phyloP scores from a whole-genome alignment of 2,888 invertebrate species.

The Geotrupes spiniger region DNA sequence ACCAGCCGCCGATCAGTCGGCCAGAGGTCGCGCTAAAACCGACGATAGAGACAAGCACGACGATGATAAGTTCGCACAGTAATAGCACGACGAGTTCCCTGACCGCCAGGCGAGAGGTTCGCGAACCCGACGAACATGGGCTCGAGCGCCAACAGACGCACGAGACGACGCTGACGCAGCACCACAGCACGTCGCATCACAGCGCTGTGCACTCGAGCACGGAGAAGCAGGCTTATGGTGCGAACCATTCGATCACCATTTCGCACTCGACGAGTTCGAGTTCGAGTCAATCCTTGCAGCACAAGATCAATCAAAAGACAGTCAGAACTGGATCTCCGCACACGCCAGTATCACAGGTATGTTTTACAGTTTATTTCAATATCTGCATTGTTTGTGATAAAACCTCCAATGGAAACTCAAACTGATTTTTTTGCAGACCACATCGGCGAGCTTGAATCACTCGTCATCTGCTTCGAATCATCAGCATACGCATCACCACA shows the following conservation, averaged over 20 bases:
- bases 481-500: slow-evolving; percentile 68
- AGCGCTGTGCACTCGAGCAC: slow-evolving; percentile 64
- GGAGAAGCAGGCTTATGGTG: slow-evolving; percentile 56
- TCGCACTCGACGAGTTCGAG: slow-evolving; percentile 67
- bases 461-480: slow-evolving; percentile 48
- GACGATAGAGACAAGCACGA: slow-evolving; percentile 57
- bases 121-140: slow-evolving; percentile 53
- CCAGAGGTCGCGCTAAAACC: slow-evolving; percentile 35
- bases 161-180: slow-evolving; percentile 64
- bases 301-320: slow-evolving; percentile 49
- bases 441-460: slow-evolving; percentile 53
- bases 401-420: too few relatives aligned
- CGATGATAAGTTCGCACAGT: slow-evolving; percentile 66
- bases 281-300: slow-evolving; percentile 62
- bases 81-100: slow-evolving; percentile 70
- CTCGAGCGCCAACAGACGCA: slow-evolving; percentile 61
- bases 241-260: slow-evolving; percentile 61
- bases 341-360: slow-evolving; percentile 28
- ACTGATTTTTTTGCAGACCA: slow-evolving; percentile 9
- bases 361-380: too few relatives aligned
- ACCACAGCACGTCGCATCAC: slow-evolving; percentile 65
- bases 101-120: slow-evolving; percentile 66
- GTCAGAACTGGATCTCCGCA: slow-evolving; percentile 46
- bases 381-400: too few relatives aligned
- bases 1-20: slow-evolving; percentile 18